Conservation (phyloP, 2,888 invertebrate species). For the Cryptophagus acutangulus region DNA sequence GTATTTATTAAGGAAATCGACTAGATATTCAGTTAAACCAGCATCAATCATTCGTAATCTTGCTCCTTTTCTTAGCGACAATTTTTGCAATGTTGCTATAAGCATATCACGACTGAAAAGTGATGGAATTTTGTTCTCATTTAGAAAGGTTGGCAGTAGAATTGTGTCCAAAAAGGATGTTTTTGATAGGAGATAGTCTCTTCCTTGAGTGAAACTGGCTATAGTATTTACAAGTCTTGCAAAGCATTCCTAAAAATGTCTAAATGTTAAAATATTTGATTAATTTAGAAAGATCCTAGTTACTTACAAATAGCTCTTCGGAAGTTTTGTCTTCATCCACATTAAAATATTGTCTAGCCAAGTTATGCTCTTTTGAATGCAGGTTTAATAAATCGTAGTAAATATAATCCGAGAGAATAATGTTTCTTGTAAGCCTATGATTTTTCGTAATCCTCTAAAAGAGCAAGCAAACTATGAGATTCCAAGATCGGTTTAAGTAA, state of each 20-base stretch:
- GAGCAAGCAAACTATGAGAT: background rate
- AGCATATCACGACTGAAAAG: slow-evolving; percentile 3
- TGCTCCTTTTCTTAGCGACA: slow-evolving; percentile 1
- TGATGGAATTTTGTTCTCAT: background rate
- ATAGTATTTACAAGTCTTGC: slow-evolving; percentile 4
- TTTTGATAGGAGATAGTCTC: background rate
- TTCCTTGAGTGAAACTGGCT: background rate
- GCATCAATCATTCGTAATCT: background rate
- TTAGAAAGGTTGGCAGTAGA: background rate
- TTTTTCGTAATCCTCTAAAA: slow-evolving; percentile 2
- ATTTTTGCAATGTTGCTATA: background rate
- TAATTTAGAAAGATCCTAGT: background rate
- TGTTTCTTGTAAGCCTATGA: background rate
- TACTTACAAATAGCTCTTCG: slow-evolving; percentile 1
- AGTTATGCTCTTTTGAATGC: background rate
- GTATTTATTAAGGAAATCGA: background rate
- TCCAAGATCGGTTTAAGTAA: background rate
- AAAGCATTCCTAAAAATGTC: slow-evolving; percentile 4
- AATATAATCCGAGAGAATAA: background rate
- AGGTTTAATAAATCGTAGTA: slow-evolving; percentile 1
- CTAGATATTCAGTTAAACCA: background rate
- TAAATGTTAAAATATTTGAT: background rate
- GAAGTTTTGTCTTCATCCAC: too few species aligned
- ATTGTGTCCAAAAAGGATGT: background rate
- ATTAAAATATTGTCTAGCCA: background rate